Base-by-base conservation (phyloP, 2,113 vertebrate genomes). In the Mola mola region DNA sequence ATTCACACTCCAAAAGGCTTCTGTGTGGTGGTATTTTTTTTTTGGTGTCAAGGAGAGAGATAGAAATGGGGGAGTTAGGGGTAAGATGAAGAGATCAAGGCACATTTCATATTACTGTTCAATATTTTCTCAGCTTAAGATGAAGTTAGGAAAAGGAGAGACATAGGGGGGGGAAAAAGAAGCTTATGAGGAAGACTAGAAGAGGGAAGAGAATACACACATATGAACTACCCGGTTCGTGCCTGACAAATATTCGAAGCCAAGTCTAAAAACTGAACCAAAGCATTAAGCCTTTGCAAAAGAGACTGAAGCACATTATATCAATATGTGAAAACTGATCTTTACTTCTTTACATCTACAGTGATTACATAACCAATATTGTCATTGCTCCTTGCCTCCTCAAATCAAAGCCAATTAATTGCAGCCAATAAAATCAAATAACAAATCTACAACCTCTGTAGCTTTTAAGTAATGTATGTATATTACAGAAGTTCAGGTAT, bases 231-330 rank as follows among this genome's bases (percentile, higher is more conserved):
- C 52, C 51, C 56, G 41, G 36, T 22, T 59, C 46, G 59, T 16
- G 33, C 46, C 49, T 76, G 75, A 75, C 56, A 63, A 64, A 71
- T 29, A 65, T 48, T 61, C 7, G 65, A 64, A 67, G 56, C 37
- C 52, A 41, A 24, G 11, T 11, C 44, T 62, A 66, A 63, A 68
- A 49, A 55, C 8, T 48, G n/a, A 28, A 71, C 44, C 34, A 19
- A 15, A n/a, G 16, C 28, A 36, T 56, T 64, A 22, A 57, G 41
- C 24, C 17, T 66, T 52, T 50, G 37, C 19, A 57, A 63, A 70
- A 64, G 25, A 55, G 26, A 55, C 6, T 11, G 17, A 52, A 48
- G 66, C 47, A 50, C 44, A 47, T 55, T 17, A 25, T 21, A 47
- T 48, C 66, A 75, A 65, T 74, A 71, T 67, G 65, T 56, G 59